Evolutionary conservation across 2,888 invertebrate species (phyloP).

Genomic region (Abrostola tripartita): DNA sequence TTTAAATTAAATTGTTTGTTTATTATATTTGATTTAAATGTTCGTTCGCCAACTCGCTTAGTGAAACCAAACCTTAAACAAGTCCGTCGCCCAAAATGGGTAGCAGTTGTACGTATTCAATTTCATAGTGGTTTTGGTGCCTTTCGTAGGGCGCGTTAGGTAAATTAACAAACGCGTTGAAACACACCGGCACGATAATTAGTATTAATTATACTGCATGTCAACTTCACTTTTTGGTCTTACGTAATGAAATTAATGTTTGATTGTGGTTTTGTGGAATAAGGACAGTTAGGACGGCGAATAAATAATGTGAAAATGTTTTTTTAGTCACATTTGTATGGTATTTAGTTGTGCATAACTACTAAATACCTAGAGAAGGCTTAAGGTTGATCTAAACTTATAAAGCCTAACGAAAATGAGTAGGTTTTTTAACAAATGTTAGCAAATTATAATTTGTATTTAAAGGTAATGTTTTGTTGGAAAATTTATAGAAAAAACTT

Average conservation of each 20-base stretch:
- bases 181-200: conserved; percentile 55
- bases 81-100: conserved; percentile 59
- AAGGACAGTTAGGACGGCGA: conserved; percentile 6
- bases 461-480: too few species aligned
- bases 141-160: conserved; percentile 62
- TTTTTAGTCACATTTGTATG: too few species aligned
- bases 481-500: too few species aligned
- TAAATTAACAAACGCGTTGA: conserved; percentile 67
- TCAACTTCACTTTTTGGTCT: conserved; percentile 31
- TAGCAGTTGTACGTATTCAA: conserved; percentile 68
- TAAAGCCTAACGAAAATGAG: too few species aligned
- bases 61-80: conserved; percentile 56
- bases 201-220: conserved; percentile 53
- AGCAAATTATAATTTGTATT: too few species aligned
- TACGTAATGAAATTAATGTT: conserved; percentile 17
- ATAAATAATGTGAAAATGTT: neutral
- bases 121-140: conserved; percentile 63
- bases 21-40: neutral
- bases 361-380: too few species aligned
- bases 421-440: too few species aligned
- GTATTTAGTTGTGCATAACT: too few species aligned
- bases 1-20: too few species aligned
- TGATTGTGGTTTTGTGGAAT: neutral
- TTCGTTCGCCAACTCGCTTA: conserved; percentile 13
- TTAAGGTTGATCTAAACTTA: too few species aligned